A percentile compares a stretch with the other conserved stretches of the same genome.
Conservation (phyloP, 2,113 vertebrate species). For the Neomonachus schauinslandi region DNA sequence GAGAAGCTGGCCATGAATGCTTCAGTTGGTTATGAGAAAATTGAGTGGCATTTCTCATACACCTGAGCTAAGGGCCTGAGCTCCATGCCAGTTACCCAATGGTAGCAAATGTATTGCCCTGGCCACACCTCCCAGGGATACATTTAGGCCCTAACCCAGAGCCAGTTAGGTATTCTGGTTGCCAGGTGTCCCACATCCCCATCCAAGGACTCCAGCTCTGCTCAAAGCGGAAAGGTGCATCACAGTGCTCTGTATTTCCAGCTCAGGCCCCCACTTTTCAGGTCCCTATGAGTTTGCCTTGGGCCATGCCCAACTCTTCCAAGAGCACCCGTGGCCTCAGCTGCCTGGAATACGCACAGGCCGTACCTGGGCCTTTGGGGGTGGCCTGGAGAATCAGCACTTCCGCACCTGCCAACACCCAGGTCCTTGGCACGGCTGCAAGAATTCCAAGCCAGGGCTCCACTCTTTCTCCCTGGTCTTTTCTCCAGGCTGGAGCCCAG, state of each 20-base stretch:
- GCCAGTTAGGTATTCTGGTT: background rate
- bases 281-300: background rate
- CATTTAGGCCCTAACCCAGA: background rate
- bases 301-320: rapidly evolving
- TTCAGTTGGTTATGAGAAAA: background rate
- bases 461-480: background rate
- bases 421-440: background rate
- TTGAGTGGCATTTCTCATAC: background rate
- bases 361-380: background rate
- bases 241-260: background rate
- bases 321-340: rapidly evolving
- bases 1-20: background rate
- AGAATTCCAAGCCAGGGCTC: background rate
- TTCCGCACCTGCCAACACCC: rapidly evolving
- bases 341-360: no score
- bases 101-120: background rate
- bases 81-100: background rate
- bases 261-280: background rate
- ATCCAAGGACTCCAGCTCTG: background rate
- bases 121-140: background rate
- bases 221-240: background rate
- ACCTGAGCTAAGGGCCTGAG: background rate
- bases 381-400: background rate
- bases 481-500: background rate
- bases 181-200: background rate